These are phyloP conservation scores for Chaetoderma sp. DNA, from an alignment of 2,888 invertebrate species.

Conservation along the genomic window DNA sequence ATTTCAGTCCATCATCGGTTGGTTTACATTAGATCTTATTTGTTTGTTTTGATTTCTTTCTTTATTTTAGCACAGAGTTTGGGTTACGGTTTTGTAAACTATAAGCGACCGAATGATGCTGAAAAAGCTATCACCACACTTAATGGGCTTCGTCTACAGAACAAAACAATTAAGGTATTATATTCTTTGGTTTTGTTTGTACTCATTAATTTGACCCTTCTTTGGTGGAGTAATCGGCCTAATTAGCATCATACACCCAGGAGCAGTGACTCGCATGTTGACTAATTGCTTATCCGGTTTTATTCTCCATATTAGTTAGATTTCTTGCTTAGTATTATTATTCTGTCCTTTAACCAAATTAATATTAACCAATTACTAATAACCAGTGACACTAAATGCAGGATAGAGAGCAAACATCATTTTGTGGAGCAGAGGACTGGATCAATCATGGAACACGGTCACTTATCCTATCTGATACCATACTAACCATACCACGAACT, in stretches of 20 bases:
- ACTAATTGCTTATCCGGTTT: too few species aligned
- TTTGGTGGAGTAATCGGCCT: not conserved
- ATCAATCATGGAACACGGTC: too few species aligned
- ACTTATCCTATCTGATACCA: too few species aligned
- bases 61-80: slow-evolving; percentile 87
- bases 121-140: slow-evolving; percentile 98
- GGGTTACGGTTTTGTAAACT: slow-evolving; percentile 99
- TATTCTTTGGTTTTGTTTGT: too few species aligned
- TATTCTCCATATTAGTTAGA: too few species aligned
- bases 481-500: too few species aligned
- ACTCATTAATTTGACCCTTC: not conserved
- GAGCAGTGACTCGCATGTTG: not conserved
- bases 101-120: slow-evolving; percentile 96
- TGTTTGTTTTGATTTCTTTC: not conserved
- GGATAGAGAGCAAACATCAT: too few species aligned
- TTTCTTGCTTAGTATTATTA: too few species aligned
- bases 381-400: too few species aligned
- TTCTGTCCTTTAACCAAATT: too few species aligned
- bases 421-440: too few species aligned
- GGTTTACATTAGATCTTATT: not conserved
- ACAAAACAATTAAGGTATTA: slow-evolving; percentile 97
- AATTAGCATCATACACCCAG: not conserved
- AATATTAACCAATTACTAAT: too few species aligned
- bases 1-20: not conserved
- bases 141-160: slow-evolving; percentile 97